Evolutionary conservation across 2,888 invertebrate genomes (phyloP), one percentile per base, ranked within the genome.

Genomic region (Lasiommata megera): DNA sequence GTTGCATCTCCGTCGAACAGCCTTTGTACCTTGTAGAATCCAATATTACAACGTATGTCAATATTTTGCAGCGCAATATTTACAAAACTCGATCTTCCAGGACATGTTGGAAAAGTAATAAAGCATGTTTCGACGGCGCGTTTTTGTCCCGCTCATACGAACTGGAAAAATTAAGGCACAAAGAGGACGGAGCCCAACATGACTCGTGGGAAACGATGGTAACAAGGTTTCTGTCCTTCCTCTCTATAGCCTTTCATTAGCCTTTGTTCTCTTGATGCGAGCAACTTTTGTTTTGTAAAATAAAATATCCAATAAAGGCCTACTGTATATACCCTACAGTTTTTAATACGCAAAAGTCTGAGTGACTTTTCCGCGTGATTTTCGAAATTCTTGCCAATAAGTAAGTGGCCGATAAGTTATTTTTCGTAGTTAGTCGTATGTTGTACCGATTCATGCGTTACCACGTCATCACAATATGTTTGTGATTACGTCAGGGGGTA

Each of bases 201-300:
- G 71, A 70, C 72, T 77, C 87, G 87, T 88, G 88, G 79, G 87
- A 88, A 87, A 78, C 77, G 69, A 72, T 74, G 73, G 76, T 75
- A 83, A 77, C 79, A 79, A 79, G 76, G 74, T 79, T 77, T 80
- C 71, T 80, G 80, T 82, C 78, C 78, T 83, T 77, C 82, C 82
- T 82, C 84, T 86, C 80, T 79, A 77, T 80, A 67, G 68, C 67
- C 65, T 70, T 65, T 63, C 69, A 71, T 74, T 79, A 79, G 74
- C 71, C 71, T 80, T 84, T 82, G 79, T 80, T 82, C 72, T 66
- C 67, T 38, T 60, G 69, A 74, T 77, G 71, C 67, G 67, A 71
- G 67, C 14, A 56, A 60, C 70, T 68, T 65, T 12, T 52, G 41
- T 40, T 53, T 51, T 40, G 41, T 53, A 12, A 12, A 43, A 43